Evolutionary conservation across 2,113 vertebrate genomes (phyloP).

Genomic region (Zosterops japonicus): DNA sequence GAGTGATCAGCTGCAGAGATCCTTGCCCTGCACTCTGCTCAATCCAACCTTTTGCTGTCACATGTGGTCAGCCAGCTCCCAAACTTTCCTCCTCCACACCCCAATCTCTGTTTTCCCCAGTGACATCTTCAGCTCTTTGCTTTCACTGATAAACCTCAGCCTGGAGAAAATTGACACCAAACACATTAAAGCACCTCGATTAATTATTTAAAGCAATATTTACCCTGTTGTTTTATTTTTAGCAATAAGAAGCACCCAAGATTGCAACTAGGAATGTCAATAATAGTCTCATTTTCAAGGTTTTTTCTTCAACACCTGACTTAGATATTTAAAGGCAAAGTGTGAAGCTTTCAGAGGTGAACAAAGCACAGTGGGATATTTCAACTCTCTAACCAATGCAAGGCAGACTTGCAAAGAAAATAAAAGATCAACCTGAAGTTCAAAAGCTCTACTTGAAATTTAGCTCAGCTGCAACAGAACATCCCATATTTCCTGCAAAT

Average conservation of each 20-base stretch:
- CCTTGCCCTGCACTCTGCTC: background rate
- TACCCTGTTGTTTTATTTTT: slow-evolving; percentile 30
- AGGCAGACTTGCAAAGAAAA: slow-evolving; percentile 20
- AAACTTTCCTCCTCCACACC: background rate
- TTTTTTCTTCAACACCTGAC: background rate
- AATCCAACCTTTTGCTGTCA: background rate
- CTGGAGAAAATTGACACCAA: background rate
- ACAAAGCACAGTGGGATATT: background rate
- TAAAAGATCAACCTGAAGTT: background rate
- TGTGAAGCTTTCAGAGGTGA: background rate
- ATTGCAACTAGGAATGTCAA: background rate
- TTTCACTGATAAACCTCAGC: background rate
- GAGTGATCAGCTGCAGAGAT: background rate
- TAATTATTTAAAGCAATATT: slow-evolving; percentile 52
- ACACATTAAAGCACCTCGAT: slow-evolving; percentile 20
- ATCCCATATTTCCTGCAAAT: slow-evolving; percentile 7
- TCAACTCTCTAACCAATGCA: background rate
- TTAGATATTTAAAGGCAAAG: background rate
- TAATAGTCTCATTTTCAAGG: slow-evolving; percentile 6
- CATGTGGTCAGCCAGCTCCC: background rate
- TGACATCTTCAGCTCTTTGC: background rate
- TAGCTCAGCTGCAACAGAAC: slow-evolving; percentile 17
- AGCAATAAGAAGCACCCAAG: slow-evolving; percentile 23
- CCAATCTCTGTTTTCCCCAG: background rate
- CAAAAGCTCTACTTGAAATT: slow-evolving; percentile 13